Percentiles rank a stretch among this genome's conserved stretches.
These are phyloP conservation scores for Zhuqinia jingwanae DNA, from an alignment of 2,888 invertebrate genomes.

Conservation along the genomic window DNA sequence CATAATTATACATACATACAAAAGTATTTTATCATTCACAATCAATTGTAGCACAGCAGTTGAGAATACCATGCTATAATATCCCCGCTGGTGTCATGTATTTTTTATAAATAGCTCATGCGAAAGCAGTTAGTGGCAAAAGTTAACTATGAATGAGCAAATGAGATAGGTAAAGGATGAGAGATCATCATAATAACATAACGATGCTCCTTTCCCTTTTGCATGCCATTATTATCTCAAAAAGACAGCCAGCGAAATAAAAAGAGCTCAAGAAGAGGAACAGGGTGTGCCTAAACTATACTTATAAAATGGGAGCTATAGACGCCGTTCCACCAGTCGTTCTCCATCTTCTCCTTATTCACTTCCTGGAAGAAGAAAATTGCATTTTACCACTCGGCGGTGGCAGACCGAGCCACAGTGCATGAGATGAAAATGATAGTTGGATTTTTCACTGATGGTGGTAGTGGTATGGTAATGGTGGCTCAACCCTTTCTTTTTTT, in stretches of 20 bases:
- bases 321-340: background rate
- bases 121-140: too few relatives aligned
- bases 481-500: background rate
- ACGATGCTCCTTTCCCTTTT: background rate
- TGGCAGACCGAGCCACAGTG: background rate
- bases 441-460: background rate
- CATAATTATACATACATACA: too few relatives aligned
- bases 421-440: background rate
- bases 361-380: constrained; percentile 36
- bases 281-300: background rate
- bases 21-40: too few relatives aligned
- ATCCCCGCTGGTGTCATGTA: too few relatives aligned
- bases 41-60: too few relatives aligned
- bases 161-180: too few relatives aligned
- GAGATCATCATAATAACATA: background rate
- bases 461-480: background rate
- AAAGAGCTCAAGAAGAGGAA: background rate
- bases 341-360: constrained; percentile 12
- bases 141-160: too few relatives aligned
- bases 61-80: too few relatives aligned
- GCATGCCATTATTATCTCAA: background rate
- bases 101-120: too few relatives aligned
- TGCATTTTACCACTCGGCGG: constrained; percentile 19
- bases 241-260: too few relatives aligned
- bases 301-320: too few relatives aligned